Evolutionary conservation across 2,888 invertebrate species (phyloP), one percentile per base, ranked within the genome.

Genomic region (Chelonus formosanus): DNA sequence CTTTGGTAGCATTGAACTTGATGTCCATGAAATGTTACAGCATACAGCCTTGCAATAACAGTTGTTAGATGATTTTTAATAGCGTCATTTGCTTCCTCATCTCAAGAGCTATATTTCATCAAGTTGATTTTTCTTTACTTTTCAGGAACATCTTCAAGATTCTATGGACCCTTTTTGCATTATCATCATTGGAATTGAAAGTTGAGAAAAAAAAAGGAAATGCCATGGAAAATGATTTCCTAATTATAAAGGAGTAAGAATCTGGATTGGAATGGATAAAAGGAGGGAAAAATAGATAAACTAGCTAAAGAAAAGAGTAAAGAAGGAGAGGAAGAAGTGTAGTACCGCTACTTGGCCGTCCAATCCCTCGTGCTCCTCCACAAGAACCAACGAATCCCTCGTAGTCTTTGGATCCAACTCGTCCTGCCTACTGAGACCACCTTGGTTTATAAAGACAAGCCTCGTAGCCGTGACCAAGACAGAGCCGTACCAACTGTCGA

Each of bases 401-500:
- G n/a, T 52, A 47, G 48, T 71, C 71, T 78, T 78, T 77, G 69
- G 70, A 48, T 34, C 58, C 65, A 67, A 69, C 73, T 70, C 69
- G 70, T 67, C 70, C 73, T 70, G 73, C 73, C 74, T 75, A 71
- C 73, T 73, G 75, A 78, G 67, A 67, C 75, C 73, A 68, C 72
- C 75, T 73, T 44, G 78, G 82, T 82, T 83, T 84, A 84, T 84
- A 84, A 84, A 84, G 81, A 83, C 80, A 77, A 80, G 76, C 75
- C 76, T 75, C 76, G 75, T 74, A 77, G 77, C 78, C 75, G 79
- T 76, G 77, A 75, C 80, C 76, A 78, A 79, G 83, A 84, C 84
- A 84, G 84, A 84, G 75, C 81, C 79, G 83, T 81, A 79, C 79
- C 82, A 81, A 80, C 84, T 81, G 81, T 78, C 80, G 73, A 80